Base-by-base conservation (phyloP, 1,140 invertebrate species). In the Trichonephila clavata region DNA sequence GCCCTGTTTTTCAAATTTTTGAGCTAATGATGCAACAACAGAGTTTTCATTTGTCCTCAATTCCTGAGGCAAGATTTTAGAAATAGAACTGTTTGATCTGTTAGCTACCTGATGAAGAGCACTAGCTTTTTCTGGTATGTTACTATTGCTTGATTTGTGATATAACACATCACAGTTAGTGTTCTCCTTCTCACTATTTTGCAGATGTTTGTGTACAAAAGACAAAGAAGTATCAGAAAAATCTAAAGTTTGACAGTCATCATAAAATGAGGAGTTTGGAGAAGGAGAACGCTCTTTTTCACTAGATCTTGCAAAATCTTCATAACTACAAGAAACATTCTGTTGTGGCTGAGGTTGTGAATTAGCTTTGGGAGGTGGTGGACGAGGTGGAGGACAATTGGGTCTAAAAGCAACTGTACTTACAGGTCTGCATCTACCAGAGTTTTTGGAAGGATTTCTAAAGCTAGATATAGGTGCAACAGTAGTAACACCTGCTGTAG, bases 361-460 rank as follows among this genome's bases (percentile, higher is more conserved):
- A 95, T 59, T 89, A 2, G 18, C 24, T 95, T 94, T 89, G 0
- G 94, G 94, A 8, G 89, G 95, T 50, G 96, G 97, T 16, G 96
- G 97, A 93, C 95, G 96, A 24, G 96, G 98, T 71, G 96, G 97
- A 92, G 97, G 97, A 50, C 96, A 96, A 86, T 96, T 97, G 20
- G 96, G 98, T 95, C 96, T 96, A 86, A 95, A 96, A 59, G 95
- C 95, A 0, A 97, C 96, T 20, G 97, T 97, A 92, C 97, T 98
- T 13, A 97, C 96, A 0, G 98, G 98, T 81, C 98, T 96, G 39
- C n/a, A 59, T 86, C 81, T 83, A 57, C 14, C 63, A 21, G 97
- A 97, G 0, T 95, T 95, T 65, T 97, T 97, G 59, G 97, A 95
- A 97, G 98, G 98, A 0, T 97, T 98, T 0, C 98, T 97, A 95